Base-by-base conservation (phyloP, 2,797 vertebrate species). In the Novumbra hubbsi region DNA sequence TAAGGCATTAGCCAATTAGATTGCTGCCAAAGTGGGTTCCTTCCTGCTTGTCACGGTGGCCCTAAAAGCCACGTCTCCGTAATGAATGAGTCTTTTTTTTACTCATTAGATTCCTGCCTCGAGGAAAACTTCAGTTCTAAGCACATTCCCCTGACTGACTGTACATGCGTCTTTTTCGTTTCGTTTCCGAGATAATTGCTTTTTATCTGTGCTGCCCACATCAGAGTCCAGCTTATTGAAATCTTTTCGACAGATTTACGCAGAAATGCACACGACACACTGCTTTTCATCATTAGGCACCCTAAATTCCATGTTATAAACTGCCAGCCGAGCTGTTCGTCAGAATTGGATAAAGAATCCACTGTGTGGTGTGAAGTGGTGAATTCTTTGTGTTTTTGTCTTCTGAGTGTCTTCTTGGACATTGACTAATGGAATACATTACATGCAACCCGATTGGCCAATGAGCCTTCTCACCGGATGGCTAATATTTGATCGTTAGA, bases 1-100 rank as follows among this genome's bases (percentile, higher is more conserved):
- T 80, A 66, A 72, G 71, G 70, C 49, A 78, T 66, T 32, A 80
- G 52, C 57, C 67, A 74, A 68, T 63, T 48, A 80, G 75, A 65
- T 74, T 12, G 62, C 30, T 60, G 30, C 68, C 72, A 71, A 65
- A 68, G 63, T 70, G 75, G n/a, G 65, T 1, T 66, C 74, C 50
- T 9, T 48, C 70, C 19, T 14, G 28, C 63, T 73, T 66, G 71
- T 32, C 76, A 63, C 64, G 71, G 72, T 75, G 76, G 49, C 75
- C 76, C n/a, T 67, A 24, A 68, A 55, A 70, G 15, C 50, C 64
- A 63, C 24, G 21, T 21, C 45, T 32, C 27, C n/a, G 11, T 73
- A 62, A 73, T 50, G 60, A 32, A 50, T 14, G 11, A 32, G n/a
- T 48, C 21, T n/a, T 6, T 11, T 64, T 19, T 34, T 32, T 21